Evolutionary conservation across 1,140 invertebrate genomes (phyloP).

Genomic region (Anoplophora glabripennis): DNA sequence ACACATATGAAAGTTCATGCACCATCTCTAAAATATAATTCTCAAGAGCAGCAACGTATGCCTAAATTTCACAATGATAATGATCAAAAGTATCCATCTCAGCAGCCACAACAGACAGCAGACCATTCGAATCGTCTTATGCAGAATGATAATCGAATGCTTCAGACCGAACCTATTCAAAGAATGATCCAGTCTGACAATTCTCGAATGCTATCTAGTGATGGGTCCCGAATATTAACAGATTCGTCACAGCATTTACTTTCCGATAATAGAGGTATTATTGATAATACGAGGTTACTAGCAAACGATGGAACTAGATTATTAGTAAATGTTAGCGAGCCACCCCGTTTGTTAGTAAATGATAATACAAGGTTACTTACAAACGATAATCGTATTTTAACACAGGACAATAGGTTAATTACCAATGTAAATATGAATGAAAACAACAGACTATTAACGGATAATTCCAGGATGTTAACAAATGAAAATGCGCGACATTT

Average conservation of each 20-base stretch:
- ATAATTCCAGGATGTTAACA: slow-evolving; percentile 3
- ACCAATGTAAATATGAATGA: slow-evolving; percentile 38
- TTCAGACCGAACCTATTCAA: slow-evolving; percentile 32
- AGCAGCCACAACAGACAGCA: slow-evolving; percentile 22
- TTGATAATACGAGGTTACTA: slow-evolving; percentile 25
- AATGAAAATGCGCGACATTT: slow-evolving; percentile 39
- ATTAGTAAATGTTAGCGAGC: slow-evolving; percentile 28
- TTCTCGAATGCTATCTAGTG: slow-evolving; percentile 29
- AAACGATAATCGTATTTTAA: slow-evolving; percentile 37
- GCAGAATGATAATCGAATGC: slow-evolving; percentile 28
- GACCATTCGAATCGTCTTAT: slow-evolving; percentile 22
- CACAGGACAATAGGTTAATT: slow-evolving; percentile 40
- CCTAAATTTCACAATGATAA: slow-evolving; percentile 15
- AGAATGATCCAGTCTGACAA: slow-evolving; percentile 37
- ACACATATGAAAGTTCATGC: slow-evolving; percentile 47
- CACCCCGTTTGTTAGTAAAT: slow-evolving; percentile 40
- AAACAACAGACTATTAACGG: slow-evolving; percentile 3
- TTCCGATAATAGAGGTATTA: slow-evolving; percentile 32
- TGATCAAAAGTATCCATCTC: slow-evolving; percentile 19
- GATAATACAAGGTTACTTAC: slow-evolving; percentile 35
- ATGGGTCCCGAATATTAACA: slow-evolving; percentile 35
- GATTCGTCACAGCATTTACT: slow-evolving; percentile 36
- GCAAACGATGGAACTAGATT: slow-evolving; percentile 33
- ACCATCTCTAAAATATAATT: slow-evolving; percentile 36
- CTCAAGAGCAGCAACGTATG: slow-evolving; percentile 31